Evolutionary conservation across 2,113 vertebrate species (phyloP).

Genomic region (Macrotis lagotis): DNA sequence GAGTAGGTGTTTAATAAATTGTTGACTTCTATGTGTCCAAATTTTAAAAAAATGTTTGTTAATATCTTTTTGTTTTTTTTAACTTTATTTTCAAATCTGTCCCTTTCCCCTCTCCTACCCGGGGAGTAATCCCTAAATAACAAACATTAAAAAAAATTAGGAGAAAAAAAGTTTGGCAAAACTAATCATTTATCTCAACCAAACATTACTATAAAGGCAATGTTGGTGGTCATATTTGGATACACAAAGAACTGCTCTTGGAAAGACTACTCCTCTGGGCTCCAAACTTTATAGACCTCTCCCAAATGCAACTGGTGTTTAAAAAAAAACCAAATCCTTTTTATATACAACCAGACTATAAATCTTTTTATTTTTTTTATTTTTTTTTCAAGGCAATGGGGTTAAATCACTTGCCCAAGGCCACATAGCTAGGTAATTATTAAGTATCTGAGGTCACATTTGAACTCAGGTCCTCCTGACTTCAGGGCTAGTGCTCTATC

Average conservation of each 20-base stretch:
- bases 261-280: background rate
- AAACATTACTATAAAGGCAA: background rate
- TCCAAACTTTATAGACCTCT: background rate
- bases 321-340: background rate
- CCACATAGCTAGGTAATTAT: too few species aligned
- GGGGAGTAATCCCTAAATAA: background rate
- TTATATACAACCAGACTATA: background rate
- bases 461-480: too few species aligned
- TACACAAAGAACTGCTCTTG: background rate
- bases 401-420: too few species aligned
- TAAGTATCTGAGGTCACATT: too few species aligned
- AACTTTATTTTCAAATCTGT: background rate
- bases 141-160: background rate
- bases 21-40: background rate
- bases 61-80: background rate
- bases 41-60: background rate
- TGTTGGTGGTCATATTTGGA: background rate
- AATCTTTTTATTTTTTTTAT: too few species aligned
- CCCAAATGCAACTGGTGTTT: background rate
- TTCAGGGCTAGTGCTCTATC: too few species aligned
- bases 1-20: background rate
- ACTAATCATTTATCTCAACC: background rate
- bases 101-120: background rate
- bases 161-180: background rate
- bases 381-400: too few species aligned